Evolutionary conservation across 2,888 invertebrate species (phyloP), one percentile per base, ranked within the genome.

Genomic region (Hydroisotoma schaefferi): DNA sequence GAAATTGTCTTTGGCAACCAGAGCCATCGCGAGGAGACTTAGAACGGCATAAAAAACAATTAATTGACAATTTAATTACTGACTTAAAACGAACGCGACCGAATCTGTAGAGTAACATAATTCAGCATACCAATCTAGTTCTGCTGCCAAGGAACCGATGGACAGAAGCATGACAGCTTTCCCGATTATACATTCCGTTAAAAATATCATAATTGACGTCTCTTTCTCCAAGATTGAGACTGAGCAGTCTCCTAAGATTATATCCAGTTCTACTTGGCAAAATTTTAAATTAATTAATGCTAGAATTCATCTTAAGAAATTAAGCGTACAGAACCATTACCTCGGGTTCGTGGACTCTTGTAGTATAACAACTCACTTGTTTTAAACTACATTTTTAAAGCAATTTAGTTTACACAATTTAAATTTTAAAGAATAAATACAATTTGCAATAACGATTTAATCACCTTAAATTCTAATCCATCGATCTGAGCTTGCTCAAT

Each of bases 211-310:
- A 73, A 93, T 87, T 57, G 84, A 80, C 2, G 86, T 86, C 78
- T 94, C 91, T 70, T 87, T 85, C 61, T 88, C 87, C 72, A 85
- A 83, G 73, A 93, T 90, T 74, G 87, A 87, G 12, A 85, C 82
- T 73, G 87, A 84, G 37, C 87, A 84, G 77, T 92, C 88, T 37
- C 92, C 92, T 61, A 91, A 80, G 68, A 84, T 79, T 61, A 80
- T 77, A 76, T 94, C 92, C 72, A 93, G 75, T 75, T 90, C 89
- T 12, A 40, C n/a, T n/a, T n/a, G n/a, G n/a, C n/a, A n/a, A n/a
- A n/a, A n/a, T n/a, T n/a, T n/a, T n/a, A n/a, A n/a, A n/a, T n/a
- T n/a, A n/a, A n/a, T n/a, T n/a, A n/a, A n/a, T n/a, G 8, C 33
- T 10, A 8, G 33, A 33, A 33, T 33, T 10, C 15, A 10, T 33